These are phyloP conservation scores for Meandrina meandrites DNA, from an alignment of 92 coral and sea anemone genomes.

Conservation along the genomic window DNA sequence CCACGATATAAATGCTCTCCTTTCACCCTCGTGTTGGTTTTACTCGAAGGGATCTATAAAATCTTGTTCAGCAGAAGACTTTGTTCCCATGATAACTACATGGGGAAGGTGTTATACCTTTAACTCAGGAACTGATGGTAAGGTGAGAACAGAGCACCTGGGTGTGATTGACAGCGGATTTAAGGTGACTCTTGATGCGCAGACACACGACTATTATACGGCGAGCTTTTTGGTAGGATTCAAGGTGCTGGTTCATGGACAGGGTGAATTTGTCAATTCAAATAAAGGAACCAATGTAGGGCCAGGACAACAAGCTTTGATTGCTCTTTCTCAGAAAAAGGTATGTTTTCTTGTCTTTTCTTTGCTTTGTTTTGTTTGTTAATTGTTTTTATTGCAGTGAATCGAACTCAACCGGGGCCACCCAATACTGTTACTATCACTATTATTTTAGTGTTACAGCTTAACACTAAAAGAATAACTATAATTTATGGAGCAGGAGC, in stretches of 20 bases:
- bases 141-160: background rate
- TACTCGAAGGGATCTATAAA: too few relatives aligned
- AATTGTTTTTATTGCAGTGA: too few relatives aligned
- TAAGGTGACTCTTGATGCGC: conserved; percentile 24
- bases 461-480: too few relatives aligned
- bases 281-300: conserved; percentile 50
- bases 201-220: conserved; percentile 21
- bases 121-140: conserved; percentile 43
- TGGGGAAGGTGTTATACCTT: conserved; percentile 56
- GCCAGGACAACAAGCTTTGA: conserved; percentile 50
- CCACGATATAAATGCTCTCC: too few relatives aligned
- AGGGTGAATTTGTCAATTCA: conserved; percentile 38
- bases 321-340: conserved; percentile 43
- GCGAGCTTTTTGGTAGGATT: too few relatives aligned
- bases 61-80: conserved; percentile 32
- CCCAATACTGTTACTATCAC: too few relatives aligned
- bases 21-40: too few relatives aligned
- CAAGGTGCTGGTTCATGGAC: conserved; percentile 46
- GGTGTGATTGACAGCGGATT: conserved; percentile 37
- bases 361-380: too few relatives aligned
- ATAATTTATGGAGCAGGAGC: too few relatives aligned
- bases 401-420: too few relatives aligned
- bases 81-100: conserved; percentile 21
- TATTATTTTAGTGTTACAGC: too few relatives aligned
- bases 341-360: too few relatives aligned